These are phyloP conservation scores for Diachasma alloeum DNA, from an alignment of 1,140 invertebrate species.

Conservation along the genomic window DNA sequence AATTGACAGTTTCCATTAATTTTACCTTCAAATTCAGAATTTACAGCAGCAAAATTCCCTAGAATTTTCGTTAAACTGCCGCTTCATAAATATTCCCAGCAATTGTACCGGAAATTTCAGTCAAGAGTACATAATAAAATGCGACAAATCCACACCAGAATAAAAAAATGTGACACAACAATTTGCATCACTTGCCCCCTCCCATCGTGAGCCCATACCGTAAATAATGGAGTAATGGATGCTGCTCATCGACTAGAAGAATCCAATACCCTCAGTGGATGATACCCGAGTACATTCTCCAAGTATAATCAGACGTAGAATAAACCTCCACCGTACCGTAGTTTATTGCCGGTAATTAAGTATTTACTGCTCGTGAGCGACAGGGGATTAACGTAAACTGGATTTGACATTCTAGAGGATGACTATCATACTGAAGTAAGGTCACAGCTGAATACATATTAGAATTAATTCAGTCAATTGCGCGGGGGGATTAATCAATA, in stretches of 20 bases:
- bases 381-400: background rate
- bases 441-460: background rate
- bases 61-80: too few relatives aligned
- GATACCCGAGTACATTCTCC: background rate
- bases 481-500: background rate
- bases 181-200: background rate
- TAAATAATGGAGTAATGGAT: background rate
- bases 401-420: background rate
- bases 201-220: background rate
- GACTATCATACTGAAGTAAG: background rate
- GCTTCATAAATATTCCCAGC: too few relatives aligned
- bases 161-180: background rate
- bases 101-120: too few relatives aligned
- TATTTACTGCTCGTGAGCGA: background rate
- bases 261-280: background rate
- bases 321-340: background rate
- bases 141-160: background rate
- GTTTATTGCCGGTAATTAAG: background rate
- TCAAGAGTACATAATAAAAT: too few relatives aligned
- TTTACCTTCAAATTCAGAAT: too few relatives aligned
- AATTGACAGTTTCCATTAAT: too few relatives aligned
- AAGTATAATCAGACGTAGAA: background rate
- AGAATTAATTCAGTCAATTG: background rate
- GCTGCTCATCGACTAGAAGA: background rate
- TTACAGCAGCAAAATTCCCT: too few relatives aligned